Base-by-base conservation (phyloP, 2,888 invertebrate species). In the Tinea trinotella region DNA sequence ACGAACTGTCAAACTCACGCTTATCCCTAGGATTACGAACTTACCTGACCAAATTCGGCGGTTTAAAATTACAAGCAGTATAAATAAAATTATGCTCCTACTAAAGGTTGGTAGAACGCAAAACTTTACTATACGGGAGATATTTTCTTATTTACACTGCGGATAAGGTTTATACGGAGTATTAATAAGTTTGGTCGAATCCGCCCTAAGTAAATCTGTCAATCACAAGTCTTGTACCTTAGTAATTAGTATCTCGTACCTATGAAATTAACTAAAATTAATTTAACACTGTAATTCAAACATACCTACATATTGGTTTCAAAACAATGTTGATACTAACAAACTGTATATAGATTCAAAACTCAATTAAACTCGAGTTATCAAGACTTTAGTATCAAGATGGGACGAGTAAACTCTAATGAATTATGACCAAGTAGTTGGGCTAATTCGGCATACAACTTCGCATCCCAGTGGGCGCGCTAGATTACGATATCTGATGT, bases 311-410 rank as follows among this genome's bases (percentile, higher is more conserved):
- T 15, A 40, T 40, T 40, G 40, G 40, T 40, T n/a, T 40, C 40
- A 40, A 40, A 40, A 40, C 40, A 40, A 40, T 40, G 40, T 40
- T 40, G 40, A 40, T 40, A 13, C n/a, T 40, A 15, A n/a, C n/a
- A n/a, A n/a, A n/a, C n/a, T n/a, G 40, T 40, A 40, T 40, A 40
- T 2, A 40, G 13, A 6, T n/a, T 22, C 50, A 50, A 22, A 53
- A 53, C 36, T 36, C 40, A 53, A 53, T 53, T 53, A 40, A 53
- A 53, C 40, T 36, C n/a, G 4, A 36, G 36, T 53, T 53, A 53
- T 53, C 53, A 13, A 19, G 24, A 5, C 22, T 13, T 20, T n/a
- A 53, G 17, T 53, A 35, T 53, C 53, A 53, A 36, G 53, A 53
- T 53, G n/a, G 40, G 53, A 15, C 4, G 40, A 22, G 34, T 13